Percentiles rank a stretch among this genome's conserved stretches.
Conservation (phyloP, 1,140 invertebrate species). For the Philaenus spumarius region DNA sequence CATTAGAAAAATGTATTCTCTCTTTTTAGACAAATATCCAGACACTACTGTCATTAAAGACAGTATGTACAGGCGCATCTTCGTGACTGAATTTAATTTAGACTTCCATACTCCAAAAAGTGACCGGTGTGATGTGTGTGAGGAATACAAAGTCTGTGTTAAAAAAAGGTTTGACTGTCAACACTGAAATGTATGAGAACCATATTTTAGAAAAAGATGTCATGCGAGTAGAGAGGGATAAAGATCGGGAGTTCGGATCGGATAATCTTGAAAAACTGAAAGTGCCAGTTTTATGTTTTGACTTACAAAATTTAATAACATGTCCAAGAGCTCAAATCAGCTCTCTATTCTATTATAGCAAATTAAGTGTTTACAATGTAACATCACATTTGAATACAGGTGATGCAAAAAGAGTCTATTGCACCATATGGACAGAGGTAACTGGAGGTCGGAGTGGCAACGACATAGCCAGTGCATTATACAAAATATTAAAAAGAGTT, state of each 20-base stretch:
- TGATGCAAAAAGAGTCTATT: constrained; percentile 23
- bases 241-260: constrained; percentile 16
- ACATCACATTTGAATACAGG: constrained; percentile 25
- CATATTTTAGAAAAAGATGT: constrained; percentile 4
- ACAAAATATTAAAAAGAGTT: constrained; percentile 26
- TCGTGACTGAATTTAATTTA: constrained; percentile 17
- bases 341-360: constrained; percentile 30
- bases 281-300: constrained; percentile 26
- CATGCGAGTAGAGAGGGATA: constrained; percentile 17
- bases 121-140: constrained; percentile 26
- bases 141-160: constrained; percentile 10
- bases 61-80: constrained; percentile 16
- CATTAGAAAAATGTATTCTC: constrained; percentile 22
- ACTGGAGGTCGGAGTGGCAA: constrained; percentile 27
- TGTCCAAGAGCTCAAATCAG: constrained; percentile 27
- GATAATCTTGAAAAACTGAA: too few species aligned
- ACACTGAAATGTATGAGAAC: constrained; percentile 8
- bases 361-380: constrained; percentile 30
- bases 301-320: constrained; percentile 30
- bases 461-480: constrained; percentile 30
- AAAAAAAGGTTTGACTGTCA: neutral
- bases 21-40: constrained; percentile 15
- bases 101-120: constrained; percentile 23
- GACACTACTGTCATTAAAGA: constrained; percentile 10
- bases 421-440: constrained; percentile 26